These are phyloP conservation scores for Drosophila ogumai DNA, from an alignment of 1,140 invertebrate genomes.

Conservation along the genomic window DNA sequence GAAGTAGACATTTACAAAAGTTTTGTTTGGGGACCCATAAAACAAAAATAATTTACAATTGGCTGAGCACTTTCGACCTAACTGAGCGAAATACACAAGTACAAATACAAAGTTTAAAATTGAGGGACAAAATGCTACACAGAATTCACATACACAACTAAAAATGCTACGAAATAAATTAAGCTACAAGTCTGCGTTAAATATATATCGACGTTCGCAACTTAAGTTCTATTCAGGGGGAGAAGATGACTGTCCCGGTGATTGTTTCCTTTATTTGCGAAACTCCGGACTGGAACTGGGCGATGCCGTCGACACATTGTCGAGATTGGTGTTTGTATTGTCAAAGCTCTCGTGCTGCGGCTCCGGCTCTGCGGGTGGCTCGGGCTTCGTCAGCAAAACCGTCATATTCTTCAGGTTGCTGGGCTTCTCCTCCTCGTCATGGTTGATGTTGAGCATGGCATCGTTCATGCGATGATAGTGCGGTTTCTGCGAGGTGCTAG, in stretches of 20 bases:
- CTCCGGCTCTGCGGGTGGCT: conserved; percentile 53
- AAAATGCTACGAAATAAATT: conserved; percentile 40
- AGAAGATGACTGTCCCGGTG: conserved; percentile 12
- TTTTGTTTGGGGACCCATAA: conserved; percentile 1
- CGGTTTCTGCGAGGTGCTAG: conserved; percentile 91
- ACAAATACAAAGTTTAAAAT: conserved; percentile 24
- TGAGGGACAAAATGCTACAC: conserved; percentile 29
- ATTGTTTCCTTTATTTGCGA: conserved; percentile 42
- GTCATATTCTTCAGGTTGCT: conserved; percentile 81
- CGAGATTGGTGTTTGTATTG: conserved; percentile 74
- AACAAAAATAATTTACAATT: conserved; percentile 52
- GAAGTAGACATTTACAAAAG: conserved; percentile 64
- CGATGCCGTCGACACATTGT: conserved; percentile 70
- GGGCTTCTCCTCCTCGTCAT: conserved; percentile 80
- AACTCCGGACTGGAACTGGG: conserved; percentile 78
- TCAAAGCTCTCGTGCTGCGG: conserved; percentile 76
- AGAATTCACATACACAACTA: conserved; percentile 38
- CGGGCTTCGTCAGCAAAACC: conserved; percentile 62
- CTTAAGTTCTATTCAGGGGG: conserved; percentile 33
- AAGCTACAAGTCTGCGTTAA: conserved; percentile 33
- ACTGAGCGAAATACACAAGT: conserved; percentile 34
- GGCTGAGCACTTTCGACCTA: conserved; percentile 44
- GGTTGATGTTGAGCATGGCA: conserved; percentile 77
- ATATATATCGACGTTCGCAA: conserved; percentile 22
- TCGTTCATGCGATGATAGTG: conserved; percentile 90